Evolutionary conservation across 2,113 vertebrate genomes (phyloP).

Genomic region (Rhynchomys soricoides): DNA sequence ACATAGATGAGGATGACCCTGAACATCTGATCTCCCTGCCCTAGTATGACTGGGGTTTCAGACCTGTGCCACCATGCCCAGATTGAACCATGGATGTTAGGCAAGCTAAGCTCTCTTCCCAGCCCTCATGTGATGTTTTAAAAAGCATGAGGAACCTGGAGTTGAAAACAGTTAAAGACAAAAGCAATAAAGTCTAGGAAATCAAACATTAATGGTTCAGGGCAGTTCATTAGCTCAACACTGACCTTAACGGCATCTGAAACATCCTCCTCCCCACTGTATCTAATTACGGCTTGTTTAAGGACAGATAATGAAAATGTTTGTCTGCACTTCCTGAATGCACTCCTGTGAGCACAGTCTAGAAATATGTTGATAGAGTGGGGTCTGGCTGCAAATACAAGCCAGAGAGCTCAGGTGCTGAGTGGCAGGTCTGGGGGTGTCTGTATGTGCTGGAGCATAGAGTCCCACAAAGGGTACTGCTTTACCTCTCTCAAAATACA

Average conservation of each 20-base stretch:
- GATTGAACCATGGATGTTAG: not conserved
- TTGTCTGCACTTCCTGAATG: slow-evolving; percentile 26
- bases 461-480: no score
- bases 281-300: slow-evolving; percentile 64
- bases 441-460: not conserved
- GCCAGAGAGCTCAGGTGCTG: accelerated
- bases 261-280: not conserved
- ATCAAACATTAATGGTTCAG: not conserved
- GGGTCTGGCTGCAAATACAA: not conserved
- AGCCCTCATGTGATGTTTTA: not conserved
- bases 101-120: not conserved
- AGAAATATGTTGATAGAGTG: not conserved
- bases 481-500: not conserved
- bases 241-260: not conserved
- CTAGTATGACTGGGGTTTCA: not conserved
- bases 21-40: not conserved
- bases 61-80: no score
- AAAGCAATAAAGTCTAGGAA: not conserved
- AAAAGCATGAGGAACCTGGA: not conserved
- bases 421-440: not conserved
- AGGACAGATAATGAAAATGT: slow-evolving; percentile 41
- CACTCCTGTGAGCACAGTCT: not conserved
- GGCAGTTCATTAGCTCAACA: not conserved
- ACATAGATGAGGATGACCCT: not conserved
- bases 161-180: not conserved